phyloP scores from a whole-genome alignment of 1,140 invertebrate species.

The Pomacea maculata region DNA sequence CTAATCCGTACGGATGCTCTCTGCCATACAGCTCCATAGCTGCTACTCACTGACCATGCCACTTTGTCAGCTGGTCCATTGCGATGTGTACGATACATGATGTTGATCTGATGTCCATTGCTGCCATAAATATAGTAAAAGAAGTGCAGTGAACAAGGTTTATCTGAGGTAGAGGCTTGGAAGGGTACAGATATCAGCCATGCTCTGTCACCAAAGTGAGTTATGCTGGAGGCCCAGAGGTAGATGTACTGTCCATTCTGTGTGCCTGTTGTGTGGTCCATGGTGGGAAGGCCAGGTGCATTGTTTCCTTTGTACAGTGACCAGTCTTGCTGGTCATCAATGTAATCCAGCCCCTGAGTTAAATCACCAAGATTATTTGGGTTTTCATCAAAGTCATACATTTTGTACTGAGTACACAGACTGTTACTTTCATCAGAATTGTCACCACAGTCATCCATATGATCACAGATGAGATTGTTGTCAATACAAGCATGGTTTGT shows the following conservation, averaged over 20 bases:
- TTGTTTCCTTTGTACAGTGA: conserved; percentile 24
- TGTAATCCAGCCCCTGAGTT: conserved; percentile 35
- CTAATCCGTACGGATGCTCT: conserved; percentile 29
- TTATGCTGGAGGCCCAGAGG: conserved; percentile 48
- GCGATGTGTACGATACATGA: conserved; percentile 47
- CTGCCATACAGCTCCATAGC: conserved; percentile 53
- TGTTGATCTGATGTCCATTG: conserved; percentile 45
- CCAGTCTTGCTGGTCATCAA: conserved; percentile 56
- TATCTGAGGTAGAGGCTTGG: background rate
- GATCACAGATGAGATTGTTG: conserved; percentile 51
- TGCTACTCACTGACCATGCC: conserved; percentile 26
- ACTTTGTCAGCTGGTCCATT: conserved; percentile 42
- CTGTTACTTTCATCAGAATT: conserved; percentile 56
- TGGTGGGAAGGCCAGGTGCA: conserved; percentile 26
- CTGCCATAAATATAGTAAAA: conserved; percentile 62
- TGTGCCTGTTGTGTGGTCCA: conserved; percentile 52
- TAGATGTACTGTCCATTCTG: conserved; percentile 56
- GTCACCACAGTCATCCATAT: conserved; percentile 65
- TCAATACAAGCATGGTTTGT: conserved; percentile 48
- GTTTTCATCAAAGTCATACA: conserved; percentile 55
- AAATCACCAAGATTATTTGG: conserved; percentile 40
- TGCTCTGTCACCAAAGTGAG: conserved; percentile 67
- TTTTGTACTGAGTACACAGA: conserved; percentile 29
- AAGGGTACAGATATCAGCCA: conserved; percentile 41
- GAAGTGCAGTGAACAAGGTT: conserved; percentile 35